A percentile compares a stretch with the other conserved stretches of the same genome.
Evolutionary conservation across 37 sponge, comb jelly and placozoan genomes (phyloP).

Genomic region (Ephydatia muelleri): DNA sequence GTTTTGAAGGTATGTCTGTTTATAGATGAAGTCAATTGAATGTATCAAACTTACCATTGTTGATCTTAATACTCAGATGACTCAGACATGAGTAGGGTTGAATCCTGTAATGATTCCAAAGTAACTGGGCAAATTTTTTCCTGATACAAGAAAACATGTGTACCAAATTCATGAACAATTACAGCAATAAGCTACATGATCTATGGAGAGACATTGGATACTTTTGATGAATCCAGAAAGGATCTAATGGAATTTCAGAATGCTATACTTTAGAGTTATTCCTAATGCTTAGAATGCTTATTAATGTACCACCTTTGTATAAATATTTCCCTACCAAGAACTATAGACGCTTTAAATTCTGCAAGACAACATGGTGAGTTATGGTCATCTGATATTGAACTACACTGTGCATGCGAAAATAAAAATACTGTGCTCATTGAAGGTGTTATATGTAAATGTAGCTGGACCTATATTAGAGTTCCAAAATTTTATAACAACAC

Average conservation of each 20-base stretch:
- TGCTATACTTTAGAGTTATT: background rate
- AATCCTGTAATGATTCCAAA: no score
- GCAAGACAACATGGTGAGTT: background rate
- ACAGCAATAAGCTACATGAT: conserved; percentile 20
- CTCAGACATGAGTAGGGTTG: no score
- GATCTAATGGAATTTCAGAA: background rate
- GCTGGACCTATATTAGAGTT: no score
- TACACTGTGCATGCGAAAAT: background rate
- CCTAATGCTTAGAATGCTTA: background rate
- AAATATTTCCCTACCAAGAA: conserved; percentile 1
- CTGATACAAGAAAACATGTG: no score
- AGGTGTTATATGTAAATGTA: no score
- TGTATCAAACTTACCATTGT: no score
- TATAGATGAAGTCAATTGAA: no score
- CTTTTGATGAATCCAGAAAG: background rate
- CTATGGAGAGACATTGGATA: conserved; percentile 6
- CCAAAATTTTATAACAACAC: no score
- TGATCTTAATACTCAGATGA: no score
- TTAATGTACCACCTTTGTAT: background rate
- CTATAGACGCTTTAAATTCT: background rate
- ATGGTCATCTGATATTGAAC: background rate
- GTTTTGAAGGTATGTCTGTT: no score
- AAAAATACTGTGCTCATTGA: no score
- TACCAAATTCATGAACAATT: background rate
- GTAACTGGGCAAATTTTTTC: no score